Evolutionary conservation across 2,113 vertebrate species (phyloP), one percentile per base, ranked within the genome.

Genomic region (Barbus barbus): DNA sequence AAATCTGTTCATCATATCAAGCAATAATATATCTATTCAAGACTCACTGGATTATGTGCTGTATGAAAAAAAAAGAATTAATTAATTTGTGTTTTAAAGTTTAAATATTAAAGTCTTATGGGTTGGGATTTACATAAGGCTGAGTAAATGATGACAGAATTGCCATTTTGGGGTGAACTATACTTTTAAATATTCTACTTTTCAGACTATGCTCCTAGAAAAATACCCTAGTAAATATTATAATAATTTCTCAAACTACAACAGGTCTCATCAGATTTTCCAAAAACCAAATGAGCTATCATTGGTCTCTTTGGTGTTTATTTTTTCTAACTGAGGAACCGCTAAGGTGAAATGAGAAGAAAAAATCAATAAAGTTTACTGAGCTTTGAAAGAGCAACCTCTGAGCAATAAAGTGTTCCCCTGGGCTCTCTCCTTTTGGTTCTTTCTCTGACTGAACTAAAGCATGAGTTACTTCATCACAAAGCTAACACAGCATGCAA

Each of bases 401-500:
- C 26, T 51, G 75, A 38, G 75, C 53, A 78, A 14, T 58, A 58
- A 58, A 13, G 7, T n/a, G 1, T 60, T 14, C 22, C 75, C 56
- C 20, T 14, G 51, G 11, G 31, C 11, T 78, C 28, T 76, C 60
- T 89, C 89, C 87, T 89, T 91, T 78, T 71, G 18, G 33, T 38
- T 71, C 33, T 44, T 58, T 53, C 14, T 78, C 16, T 24, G 31
- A 79, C 90, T 90, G 88, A 84, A 86, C 81, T 87, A 90, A 56
- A 90, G 87, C 90, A 78, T 71, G 75, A 89, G 91, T 94, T 93
- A 92, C 90, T 93, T 93, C 92, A 93, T 92, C 93, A 90, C 90
- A 91, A 93, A 92, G 88, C 93, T 93, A 93, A 94, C 89, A 91
- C 91, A 87, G 89, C 89, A 88, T 87, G 89, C 88, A 94, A 93